Conservation (phyloP, 1,140 invertebrate species). For the Cotesia typhae region DNA sequence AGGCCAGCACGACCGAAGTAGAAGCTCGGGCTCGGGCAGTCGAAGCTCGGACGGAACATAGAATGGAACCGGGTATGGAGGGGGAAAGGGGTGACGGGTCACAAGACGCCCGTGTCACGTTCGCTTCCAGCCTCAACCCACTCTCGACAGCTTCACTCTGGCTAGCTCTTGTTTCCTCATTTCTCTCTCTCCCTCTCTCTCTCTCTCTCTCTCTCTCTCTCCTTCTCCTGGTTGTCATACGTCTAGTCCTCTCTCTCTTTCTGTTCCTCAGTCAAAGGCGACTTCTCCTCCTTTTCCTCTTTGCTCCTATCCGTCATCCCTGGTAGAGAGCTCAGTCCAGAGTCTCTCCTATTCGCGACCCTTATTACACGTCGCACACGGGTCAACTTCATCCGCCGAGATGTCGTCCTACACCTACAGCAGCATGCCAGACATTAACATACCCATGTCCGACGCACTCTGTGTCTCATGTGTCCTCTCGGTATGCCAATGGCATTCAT, state of each 20-base stretch:
- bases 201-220: conserved; percentile 43
- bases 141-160: conserved; percentile 39
- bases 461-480: conserved; percentile 22
- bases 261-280: conserved; percentile 4
- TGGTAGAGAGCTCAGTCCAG: background rate
- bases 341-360: conserved; percentile 5
- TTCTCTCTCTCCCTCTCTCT: conserved; percentile 40
- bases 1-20: conserved; percentile 48
- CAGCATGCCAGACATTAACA: conserved; percentile 21
- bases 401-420: conserved; percentile 23
- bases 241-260: conserved; percentile 31
- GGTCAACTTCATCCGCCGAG: conserved; percentile 30
- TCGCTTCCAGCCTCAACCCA: conserved; percentile 60
- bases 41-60: conserved; percentile 23
- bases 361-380: conserved; percentile 28
- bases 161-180: conserved; percentile 40
- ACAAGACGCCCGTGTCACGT: conserved; percentile 62
- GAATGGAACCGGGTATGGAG: conserved; percentile 6
- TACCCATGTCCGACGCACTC: conserved; percentile 25
- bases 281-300: conserved; percentile 4
- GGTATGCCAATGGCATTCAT: conserved; percentile 33
- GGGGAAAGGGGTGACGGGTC: conserved; percentile 46
- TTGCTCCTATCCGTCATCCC: conserved; percentile 23
- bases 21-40: conserved; percentile 46
- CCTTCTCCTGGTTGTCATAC: conserved; percentile 46